phyloP scores from a whole-genome alignment of 2,113 vertebrate species.

The Eonycteris spelaea region DNA sequence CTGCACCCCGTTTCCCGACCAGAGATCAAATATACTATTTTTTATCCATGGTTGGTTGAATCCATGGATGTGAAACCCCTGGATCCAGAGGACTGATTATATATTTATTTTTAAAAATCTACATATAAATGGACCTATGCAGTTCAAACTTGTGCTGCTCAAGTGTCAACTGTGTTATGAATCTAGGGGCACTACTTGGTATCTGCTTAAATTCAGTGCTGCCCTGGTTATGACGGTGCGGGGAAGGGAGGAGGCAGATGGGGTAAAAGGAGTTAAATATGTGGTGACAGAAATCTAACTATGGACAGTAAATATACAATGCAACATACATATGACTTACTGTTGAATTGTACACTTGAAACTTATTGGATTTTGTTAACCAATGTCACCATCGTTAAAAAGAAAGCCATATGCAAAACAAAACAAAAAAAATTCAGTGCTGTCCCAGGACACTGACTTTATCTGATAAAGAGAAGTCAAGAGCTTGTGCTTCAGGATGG shows the following conservation, averaged over 20 bases:
- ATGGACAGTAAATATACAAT: too few species aligned
- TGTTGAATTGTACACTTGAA: too few species aligned
- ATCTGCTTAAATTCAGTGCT: neutral
- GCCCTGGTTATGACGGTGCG: too few species aligned
- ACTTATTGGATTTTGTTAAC: too few species aligned
- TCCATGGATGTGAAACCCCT: neutral
- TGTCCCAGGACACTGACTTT: neutral
- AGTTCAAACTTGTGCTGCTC: neutral
- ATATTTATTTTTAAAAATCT: neutral
- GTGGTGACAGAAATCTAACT: too few species aligned
- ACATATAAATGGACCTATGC: neutral
- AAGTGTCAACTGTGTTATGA: neutral
- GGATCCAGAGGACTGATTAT: neutral
- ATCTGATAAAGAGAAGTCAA: neutral
- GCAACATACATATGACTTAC: too few species aligned
- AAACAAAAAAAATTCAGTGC: neutral
- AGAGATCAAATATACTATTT: neutral
- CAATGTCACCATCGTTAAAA: too few species aligned
- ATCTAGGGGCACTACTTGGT: neutral
- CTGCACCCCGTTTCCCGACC: neutral
- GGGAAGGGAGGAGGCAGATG: too few species aligned
- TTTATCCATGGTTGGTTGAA: neutral
- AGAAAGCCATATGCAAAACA: too few species aligned
- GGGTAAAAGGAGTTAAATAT: too few species aligned
- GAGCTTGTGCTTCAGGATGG: neutral